Evolutionary conservation across 2,888 invertebrate genomes (phyloP), one percentile per base, ranked within the genome.

Genomic region (Cataglyphis albicans): DNA sequence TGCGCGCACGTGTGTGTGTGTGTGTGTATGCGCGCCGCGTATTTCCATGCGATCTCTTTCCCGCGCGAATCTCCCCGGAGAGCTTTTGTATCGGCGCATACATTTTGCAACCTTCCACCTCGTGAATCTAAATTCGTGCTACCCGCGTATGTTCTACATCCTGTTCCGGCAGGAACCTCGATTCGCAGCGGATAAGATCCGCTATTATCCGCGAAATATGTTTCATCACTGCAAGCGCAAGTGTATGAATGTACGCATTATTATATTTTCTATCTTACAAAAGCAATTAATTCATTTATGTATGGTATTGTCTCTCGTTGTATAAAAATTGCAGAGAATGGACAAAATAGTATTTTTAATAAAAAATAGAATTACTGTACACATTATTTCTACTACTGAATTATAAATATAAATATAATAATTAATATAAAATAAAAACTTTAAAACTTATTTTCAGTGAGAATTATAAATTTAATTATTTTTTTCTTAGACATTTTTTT

Each of bases 81-180:
- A 55, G 76, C 68, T 68, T 76, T 76, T 76, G 68, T 76, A 57
- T 29, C 68, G 76, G 41, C 38, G 68, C 76, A 68, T 29, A 76
- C n/a, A 61, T n/a, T 73, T 73, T 32, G 55, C 67, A 41, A 29
- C 32, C 29, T 9, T 29, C n/a, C 41, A n/a, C 52, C 35, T 35
- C 7, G 38, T 64, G 29, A 29, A 67, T 67, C 48, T 67, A 35
- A 64, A 64, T 38, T 15, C 67, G 29, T 29, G 44, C 21, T 21
- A 25, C 15, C 65, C 41, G 41, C 67, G 18, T n/a, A 48, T 48
- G 32, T 21, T 67, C 29, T 18, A 65, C 65, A 41, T 65, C 41
- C 65, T 65, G 48, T 67, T 67, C 48, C 48, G 48, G 18, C 29
- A 67, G 48, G 10, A 32, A n/a, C 29, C 48, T 48, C 67, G 48